phyloP scores from a whole-genome alignment of 2,797 vertebrate species.

The Acanthis flammea region DNA sequence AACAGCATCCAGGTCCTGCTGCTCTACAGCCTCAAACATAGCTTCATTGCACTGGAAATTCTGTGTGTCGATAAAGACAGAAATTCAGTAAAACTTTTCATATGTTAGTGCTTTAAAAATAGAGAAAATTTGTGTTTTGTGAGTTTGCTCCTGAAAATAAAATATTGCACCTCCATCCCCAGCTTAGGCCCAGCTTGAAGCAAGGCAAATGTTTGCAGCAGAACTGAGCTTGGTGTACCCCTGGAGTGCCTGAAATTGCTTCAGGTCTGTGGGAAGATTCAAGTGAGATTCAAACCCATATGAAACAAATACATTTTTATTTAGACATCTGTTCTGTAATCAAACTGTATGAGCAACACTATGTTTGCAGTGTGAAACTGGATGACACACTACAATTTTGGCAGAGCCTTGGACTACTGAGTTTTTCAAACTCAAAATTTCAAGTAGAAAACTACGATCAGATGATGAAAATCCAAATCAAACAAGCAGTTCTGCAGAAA shows the following conservation, averaged over 20 bases:
- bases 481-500: neutral
- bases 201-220: neutral
- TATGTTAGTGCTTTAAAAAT: neutral
- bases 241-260: neutral
- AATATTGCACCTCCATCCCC: neutral
- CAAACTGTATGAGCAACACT: neutral
- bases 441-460: neutral
- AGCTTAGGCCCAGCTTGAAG: neutral
- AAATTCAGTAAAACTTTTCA: neutral
- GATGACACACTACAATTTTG: neutral
- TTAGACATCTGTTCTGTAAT: neutral
- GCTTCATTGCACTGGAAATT: slow-evolving; percentile 91
- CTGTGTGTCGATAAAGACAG: slow-evolving; percentile 65
- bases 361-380: neutral
- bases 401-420: neutral
- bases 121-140: neutral
- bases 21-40: slow-evolving; percentile 92
- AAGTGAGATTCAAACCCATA: neutral
- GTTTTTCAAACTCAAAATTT: neutral
- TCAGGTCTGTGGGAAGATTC: neutral
- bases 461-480: neutral
- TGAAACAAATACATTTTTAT: neutral
- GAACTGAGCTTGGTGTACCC: neutral
- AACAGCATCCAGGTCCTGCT: slow-evolving; percentile 93
- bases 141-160: neutral